Conservation (phyloP, 2,113 vertebrate genomes). For the Sinocyclocheilus anshuiensis region DNA sequence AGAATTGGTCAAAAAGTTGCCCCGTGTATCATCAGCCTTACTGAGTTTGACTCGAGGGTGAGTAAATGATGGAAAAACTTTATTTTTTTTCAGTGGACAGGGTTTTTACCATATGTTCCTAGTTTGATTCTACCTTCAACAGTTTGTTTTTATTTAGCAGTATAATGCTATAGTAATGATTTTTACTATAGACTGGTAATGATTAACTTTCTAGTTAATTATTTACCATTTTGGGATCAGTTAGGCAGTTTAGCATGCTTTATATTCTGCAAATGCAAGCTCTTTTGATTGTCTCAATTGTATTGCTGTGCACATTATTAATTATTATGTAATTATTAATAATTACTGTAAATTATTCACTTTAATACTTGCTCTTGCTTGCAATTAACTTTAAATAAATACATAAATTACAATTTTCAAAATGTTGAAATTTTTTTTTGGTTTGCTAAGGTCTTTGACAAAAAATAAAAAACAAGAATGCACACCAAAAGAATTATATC, state of each 20-base stretch:
- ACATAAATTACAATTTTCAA: not conserved
- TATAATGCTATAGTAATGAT: not conserved
- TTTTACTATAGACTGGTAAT: slow-evolving; percentile 38
- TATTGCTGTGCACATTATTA: not conserved
- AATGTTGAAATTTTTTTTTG: not conserved
- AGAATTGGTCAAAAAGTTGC: too few species aligned
- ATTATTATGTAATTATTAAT: not conserved
- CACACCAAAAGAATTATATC: not conserved
- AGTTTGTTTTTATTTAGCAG: not conserved
- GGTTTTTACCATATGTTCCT: not conserved
- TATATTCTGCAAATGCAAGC: not conserved
- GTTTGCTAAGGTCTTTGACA: not conserved
- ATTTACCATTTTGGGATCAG: slow-evolving; percentile 31
- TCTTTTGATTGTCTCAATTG: not conserved
- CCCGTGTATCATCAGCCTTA: too few species aligned
- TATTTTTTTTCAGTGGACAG: not conserved
- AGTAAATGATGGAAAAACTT: not conserved
- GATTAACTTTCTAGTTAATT: slow-evolving; percentile 56
- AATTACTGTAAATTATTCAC: not conserved
- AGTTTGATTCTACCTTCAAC: not conserved
- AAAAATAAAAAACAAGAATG: not conserved
- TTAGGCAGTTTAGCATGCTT: not conserved
- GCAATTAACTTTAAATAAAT: not conserved
- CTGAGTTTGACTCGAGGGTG: not conserved
- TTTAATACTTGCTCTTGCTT: not conserved